phyloP scores from a whole-genome alignment of 64 coral and sea anemone genomes.

The Stichodactyla helianthus region DNA sequence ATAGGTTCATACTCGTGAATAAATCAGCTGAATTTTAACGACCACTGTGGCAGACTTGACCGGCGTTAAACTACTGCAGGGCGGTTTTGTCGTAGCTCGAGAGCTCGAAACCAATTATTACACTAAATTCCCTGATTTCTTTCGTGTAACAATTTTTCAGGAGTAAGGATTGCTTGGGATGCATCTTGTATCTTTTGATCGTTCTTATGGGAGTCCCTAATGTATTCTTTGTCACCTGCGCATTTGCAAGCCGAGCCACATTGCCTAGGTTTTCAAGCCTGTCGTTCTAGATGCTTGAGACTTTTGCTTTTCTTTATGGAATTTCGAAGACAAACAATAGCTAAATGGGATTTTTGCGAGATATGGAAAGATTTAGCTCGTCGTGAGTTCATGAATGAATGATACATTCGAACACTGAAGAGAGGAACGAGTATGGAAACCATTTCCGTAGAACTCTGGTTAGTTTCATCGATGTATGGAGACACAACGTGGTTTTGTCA shows the following conservation, averaged over 20 bases:
- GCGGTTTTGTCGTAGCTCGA: neutral
- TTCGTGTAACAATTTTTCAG: neutral
- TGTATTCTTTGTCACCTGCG: slow-evolving; percentile 6
- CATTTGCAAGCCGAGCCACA: slow-evolving; percentile 3
- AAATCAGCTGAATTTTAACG: neutral
- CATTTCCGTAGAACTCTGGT: neutral
- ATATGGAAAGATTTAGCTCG: neutral
- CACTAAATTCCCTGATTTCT: neutral
- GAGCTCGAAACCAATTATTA: neutral
- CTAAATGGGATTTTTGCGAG: neutral
- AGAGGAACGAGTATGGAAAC: neutral
- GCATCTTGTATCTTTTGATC: slow-evolving; percentile 1
- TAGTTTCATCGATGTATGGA: neutral
- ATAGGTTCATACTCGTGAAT: neutral
- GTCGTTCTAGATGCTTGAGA: neutral
- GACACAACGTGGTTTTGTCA: neutral
- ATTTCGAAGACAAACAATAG: neutral
- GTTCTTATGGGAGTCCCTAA: slow-evolving; percentile 2
- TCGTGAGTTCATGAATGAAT: neutral
- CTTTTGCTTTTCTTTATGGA: neutral
- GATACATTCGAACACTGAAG: neutral
- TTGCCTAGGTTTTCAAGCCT: slow-evolving; percentile 1
- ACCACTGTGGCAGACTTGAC: neutral
- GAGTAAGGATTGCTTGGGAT: slow-evolving; percentile 6
- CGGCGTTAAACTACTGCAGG: neutral